A percentile compares a stretch with the other conserved stretches of the same genome.
phyloP scores from a whole-genome alignment of 2,113 vertebrate genomes.

The Nanorana parkeri region DNA sequence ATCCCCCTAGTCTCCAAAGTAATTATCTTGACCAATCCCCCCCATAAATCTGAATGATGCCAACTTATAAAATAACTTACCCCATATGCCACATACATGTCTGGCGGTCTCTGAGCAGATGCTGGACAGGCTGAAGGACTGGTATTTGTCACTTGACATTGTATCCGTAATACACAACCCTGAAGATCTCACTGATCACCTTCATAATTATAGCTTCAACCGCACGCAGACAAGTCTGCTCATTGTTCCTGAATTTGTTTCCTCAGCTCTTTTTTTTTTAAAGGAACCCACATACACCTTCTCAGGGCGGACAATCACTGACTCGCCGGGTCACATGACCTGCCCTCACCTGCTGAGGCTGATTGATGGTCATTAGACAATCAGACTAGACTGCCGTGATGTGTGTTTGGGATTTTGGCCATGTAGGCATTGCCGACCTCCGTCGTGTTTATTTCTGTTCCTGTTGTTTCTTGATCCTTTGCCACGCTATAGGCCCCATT shows the following conservation, averaged over 20 bases:
- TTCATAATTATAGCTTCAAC: background rate
- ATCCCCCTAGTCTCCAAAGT: too few species aligned
- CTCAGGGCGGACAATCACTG: background rate
- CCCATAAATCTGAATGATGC: too few species aligned
- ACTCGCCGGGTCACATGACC: background rate
- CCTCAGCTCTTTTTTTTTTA: background rate
- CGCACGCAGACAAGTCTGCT: background rate
- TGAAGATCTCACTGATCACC: background rate
- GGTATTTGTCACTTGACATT: background rate
- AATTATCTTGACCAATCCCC: too few species aligned
- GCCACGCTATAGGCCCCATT: too few species aligned
- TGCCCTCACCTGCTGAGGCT: background rate
- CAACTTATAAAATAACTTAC: slow-evolving; percentile 35
- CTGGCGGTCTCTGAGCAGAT: accelerated
- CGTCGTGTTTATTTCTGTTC: too few species aligned
- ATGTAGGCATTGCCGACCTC: too few species aligned
- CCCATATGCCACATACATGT: slow-evolving; percentile 24
- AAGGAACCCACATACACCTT: background rate
- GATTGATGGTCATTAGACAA: background rate
- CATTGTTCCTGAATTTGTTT: background rate
- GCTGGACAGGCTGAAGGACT: background rate
- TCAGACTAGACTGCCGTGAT: background rate
- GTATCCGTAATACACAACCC: background rate
- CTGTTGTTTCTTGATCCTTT: too few species aligned
- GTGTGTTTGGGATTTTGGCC: background rate